These are phyloP conservation scores for Cossypha niveicapilla DNA, from an alignment of 2,797 vertebrate genomes.

Conservation along the genomic window DNA sequence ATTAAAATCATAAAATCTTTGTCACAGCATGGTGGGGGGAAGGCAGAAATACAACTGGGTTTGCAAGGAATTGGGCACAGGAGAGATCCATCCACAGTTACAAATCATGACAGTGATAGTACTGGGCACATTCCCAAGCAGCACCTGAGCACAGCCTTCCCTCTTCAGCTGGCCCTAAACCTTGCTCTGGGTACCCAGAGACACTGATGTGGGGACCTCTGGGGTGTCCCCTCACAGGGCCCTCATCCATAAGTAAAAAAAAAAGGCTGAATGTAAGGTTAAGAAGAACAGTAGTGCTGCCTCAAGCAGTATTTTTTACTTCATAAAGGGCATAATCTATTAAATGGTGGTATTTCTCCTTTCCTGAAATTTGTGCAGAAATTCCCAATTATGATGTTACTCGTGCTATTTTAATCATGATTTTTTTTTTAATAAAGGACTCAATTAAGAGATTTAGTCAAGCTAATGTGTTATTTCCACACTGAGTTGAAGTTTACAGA, in stretches of 20 bases:
- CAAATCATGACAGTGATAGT: neutral
- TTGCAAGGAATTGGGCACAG: neutral
- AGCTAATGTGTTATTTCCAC: neutral
- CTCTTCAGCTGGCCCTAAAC: neutral
- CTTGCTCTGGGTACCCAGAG: neutral
- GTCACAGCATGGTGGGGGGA: neutral
- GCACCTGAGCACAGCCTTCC: neutral
- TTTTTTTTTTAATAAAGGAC: neutral
- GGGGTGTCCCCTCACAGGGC: neutral
- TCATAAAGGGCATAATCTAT: neutral
- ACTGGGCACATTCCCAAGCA: neutral
- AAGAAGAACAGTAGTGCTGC: neutral
- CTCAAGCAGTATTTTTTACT: neutral
- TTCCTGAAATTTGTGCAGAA: neutral
- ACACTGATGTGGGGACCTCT: neutral
- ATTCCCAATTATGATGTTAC: neutral
- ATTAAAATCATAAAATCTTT: neutral
- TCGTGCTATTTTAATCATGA: neutral
- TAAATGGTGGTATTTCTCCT: neutral
- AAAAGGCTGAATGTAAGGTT: neutral
- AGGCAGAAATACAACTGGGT: neutral
- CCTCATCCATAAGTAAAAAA: neutral
- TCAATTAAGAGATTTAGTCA: neutral
- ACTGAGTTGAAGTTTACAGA: accelerated
- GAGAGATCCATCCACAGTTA: neutral